Evolutionary conservation across 2,797 vertebrate genomes (phyloP).

Genomic region (Coregonus sp.): DNA sequence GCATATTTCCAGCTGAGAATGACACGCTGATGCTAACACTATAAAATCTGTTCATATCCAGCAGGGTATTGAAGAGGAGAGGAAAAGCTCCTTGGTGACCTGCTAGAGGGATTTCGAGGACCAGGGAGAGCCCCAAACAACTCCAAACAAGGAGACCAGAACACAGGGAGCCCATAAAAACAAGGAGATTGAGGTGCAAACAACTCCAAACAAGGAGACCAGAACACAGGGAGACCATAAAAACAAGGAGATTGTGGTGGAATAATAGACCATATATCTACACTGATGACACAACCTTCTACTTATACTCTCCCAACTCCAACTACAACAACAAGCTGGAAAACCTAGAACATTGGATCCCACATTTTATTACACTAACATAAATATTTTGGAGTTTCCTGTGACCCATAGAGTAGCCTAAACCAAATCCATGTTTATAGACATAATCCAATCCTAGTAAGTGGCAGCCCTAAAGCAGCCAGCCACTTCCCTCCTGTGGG

Average conservation of each 20-base stretch:
- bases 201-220: slow-evolving; percentile 12
- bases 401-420: not conserved
- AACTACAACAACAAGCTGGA: slow-evolving; percentile 22
- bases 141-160: slow-evolving; percentile 12
- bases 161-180: not conserved
- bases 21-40: not conserved
- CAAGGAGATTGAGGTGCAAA: not conserved
- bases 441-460: not conserved
- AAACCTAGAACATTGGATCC: not conserved
- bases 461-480: not conserved
- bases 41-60: not conserved
- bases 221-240: not conserved
- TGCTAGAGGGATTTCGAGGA: slow-evolving; percentile 14
- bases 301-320: slow-evolving; percentile 39
- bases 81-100: slow-evolving; percentile 24
- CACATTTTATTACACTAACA: not conserved
- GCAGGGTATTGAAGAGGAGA: not conserved
- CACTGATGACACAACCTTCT: not conserved
- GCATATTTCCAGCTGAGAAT: not conserved
- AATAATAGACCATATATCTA: not conserved
- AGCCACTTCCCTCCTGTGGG: slow-evolving; percentile 18
- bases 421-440: not conserved
- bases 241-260: not conserved
- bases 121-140: slow-evolving; percentile 17
- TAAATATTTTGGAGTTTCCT: not conserved